Evolutionary conservation across 2,113 vertebrate species (phyloP).

Genomic region (Climacteris rufus): DNA sequence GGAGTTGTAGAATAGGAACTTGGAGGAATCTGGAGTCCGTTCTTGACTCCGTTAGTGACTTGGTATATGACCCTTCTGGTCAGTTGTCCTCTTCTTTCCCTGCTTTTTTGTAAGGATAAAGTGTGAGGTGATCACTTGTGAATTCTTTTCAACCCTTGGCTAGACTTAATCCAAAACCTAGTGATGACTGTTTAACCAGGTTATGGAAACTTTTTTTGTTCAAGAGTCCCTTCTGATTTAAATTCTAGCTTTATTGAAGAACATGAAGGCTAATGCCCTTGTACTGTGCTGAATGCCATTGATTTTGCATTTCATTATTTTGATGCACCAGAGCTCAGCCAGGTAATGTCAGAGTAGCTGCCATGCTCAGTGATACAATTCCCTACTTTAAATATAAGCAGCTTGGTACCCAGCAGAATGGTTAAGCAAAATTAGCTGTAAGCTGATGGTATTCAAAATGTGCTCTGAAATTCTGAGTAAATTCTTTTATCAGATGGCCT

Average conservation of each 20-base stretch:
- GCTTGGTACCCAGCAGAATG: not conserved
- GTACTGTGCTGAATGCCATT: not conserved
- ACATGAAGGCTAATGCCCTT: not conserved
- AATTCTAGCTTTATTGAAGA: not conserved
- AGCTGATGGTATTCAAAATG: not conserved
- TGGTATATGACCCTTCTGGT: not conserved
- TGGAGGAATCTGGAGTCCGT: not conserved
- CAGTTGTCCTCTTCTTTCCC: not conserved
- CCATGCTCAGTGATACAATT: accelerated
- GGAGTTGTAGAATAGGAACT: not conserved
- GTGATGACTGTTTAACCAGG: not conserved
- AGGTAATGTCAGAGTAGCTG: not conserved
- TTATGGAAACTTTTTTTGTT: not conserved
- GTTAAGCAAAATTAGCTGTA: not conserved
- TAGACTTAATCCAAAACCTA: not conserved
- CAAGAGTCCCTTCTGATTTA: not conserved
- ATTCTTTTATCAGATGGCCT: not conserved
- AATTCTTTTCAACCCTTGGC: not conserved
- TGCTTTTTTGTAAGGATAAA: not conserved
- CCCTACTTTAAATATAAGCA: not conserved
- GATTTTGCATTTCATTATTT: not conserved
- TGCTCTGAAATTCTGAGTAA: not conserved
- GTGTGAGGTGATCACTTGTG: not conserved
- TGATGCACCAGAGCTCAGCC: not conserved
- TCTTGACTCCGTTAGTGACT: accelerated